Evolutionary conservation across 2,797 vertebrate species (phyloP).

Genomic region (Bovichtus diacanthus): DNA sequence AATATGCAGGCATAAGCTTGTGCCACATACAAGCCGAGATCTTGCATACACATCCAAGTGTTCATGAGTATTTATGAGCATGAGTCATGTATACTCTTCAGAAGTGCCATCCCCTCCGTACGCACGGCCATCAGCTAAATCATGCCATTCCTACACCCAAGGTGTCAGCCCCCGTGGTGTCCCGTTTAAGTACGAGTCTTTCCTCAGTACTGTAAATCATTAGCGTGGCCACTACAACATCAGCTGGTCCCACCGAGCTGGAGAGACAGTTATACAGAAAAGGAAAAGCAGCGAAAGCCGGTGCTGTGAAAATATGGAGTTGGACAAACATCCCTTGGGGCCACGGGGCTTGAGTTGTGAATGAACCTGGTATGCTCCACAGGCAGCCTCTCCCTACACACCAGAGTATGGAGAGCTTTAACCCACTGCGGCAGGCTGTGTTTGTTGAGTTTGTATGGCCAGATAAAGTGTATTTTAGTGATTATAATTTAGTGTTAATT

Average conservation of each 20-base stretch:
- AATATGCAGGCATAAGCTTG: constrained; percentile 38
- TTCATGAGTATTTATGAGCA: constrained; percentile 66
- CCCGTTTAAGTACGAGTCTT: constrained; percentile 58
- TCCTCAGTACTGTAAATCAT: constrained; percentile 68
- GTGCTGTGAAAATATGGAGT: constrained; percentile 53
- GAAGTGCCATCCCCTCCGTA: constrained; percentile 22
- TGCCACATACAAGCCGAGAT: constrained; percentile 51
- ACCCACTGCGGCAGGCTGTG: not conserved
- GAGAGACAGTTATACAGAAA: constrained; percentile 31
- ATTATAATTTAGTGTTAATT: not conserved
- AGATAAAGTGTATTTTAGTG: not conserved
- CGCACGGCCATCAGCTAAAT: constrained; percentile 24
- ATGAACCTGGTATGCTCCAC: constrained; percentile 45
- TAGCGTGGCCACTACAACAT: constrained; percentile 18
- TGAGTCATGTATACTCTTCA: constrained; percentile 63
- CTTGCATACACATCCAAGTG: constrained; percentile 55
- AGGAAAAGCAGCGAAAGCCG: constrained; percentile 31
- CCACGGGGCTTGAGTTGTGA: constrained; percentile 52
- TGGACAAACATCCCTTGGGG: constrained; percentile 64
- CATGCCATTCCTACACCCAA: constrained; percentile 36
- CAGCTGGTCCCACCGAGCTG: constrained; percentile 35
- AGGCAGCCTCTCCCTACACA: constrained; percentile 39
- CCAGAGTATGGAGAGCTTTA: not conserved
- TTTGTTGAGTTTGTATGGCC: not conserved
- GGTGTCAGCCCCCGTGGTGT: constrained; percentile 56